Percentiles rank a stretch among this genome's conserved stretches.
Conservation (phyloP, 2,797 vertebrate species). For the Chelon auratus region DNA sequence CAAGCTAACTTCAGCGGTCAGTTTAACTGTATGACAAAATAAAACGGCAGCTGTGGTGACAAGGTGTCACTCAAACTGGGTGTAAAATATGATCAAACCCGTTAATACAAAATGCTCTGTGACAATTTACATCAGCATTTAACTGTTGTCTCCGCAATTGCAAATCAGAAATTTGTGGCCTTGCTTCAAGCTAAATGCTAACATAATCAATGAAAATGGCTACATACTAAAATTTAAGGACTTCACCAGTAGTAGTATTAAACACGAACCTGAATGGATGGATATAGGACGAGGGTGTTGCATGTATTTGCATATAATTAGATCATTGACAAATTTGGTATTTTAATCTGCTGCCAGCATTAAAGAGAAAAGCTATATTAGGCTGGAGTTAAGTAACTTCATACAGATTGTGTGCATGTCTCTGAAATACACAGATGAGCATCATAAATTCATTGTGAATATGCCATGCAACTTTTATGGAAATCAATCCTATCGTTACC, state of each 20-base stretch:
- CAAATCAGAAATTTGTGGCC: no score
- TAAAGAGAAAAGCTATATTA: not conserved
- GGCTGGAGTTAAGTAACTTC: not conserved
- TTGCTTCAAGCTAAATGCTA: no score
- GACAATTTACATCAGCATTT: no score
- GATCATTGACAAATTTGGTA: not conserved
- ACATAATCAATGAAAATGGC: no score
- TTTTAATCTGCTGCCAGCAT: not conserved
- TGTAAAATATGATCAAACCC: not conserved
- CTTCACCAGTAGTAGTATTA: no score
- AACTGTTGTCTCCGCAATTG: no score
- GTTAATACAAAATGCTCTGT: not conserved
- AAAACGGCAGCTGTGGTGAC: not conserved
- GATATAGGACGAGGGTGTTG: not conserved
- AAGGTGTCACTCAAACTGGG: not conserved
- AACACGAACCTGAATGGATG: no score
- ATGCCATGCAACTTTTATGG: not conserved
- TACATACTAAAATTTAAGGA: no score
- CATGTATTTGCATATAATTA: not conserved
- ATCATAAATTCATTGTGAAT: not conserved
- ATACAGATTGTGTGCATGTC: not conserved
- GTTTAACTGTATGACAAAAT: not conserved
- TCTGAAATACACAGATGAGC: not conserved
- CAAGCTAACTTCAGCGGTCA: not conserved
- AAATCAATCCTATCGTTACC: not conserved